Evolutionary conservation across 2,888 invertebrate species (phyloP).

Genomic region (Habrosyne pyritoides): DNA sequence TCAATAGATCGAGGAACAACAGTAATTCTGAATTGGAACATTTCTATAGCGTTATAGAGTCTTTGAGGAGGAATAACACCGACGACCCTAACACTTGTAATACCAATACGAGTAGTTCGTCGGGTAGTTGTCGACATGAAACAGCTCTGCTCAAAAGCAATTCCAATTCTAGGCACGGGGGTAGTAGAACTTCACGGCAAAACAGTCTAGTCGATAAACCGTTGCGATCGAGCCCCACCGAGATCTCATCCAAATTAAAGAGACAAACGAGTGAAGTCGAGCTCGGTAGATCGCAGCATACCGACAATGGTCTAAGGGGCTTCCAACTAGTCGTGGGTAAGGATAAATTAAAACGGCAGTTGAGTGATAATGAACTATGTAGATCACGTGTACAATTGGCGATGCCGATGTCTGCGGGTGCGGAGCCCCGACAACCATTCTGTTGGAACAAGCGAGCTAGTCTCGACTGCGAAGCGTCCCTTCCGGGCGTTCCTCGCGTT

Average conservation of each 20-base stretch:
- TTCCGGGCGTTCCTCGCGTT: constrained; percentile 30
- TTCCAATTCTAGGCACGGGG: constrained; percentile 33
- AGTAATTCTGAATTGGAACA: constrained; percentile 65
- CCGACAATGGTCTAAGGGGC: constrained; percentile 51
- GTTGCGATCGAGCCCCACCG: constrained; percentile 48
- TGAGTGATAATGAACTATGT: constrained; percentile 73
- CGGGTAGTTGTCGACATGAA: constrained; percentile 58
- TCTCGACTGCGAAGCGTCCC: constrained; percentile 58
- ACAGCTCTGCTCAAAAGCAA: constrained; percentile 34
- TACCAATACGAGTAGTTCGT: constrained; percentile 65
- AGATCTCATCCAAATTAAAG: constrained; percentile 44
- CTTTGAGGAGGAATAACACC: constrained; percentile 52
- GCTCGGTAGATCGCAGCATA: constrained; percentile 39
- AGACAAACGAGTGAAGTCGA: constrained; percentile 70
- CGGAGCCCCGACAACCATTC: constrained; percentile 67
- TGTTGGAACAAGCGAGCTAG: constrained; percentile 67
- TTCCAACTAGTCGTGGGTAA: constrained; percentile 73
- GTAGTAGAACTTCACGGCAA: constrained; percentile 53
- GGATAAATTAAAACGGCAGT: constrained; percentile 68
- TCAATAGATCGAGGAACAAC: constrained; percentile 55
- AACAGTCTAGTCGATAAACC: constrained; percentile 64
- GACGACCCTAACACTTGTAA: constrained; percentile 39
- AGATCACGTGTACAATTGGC: constrained; percentile 63
- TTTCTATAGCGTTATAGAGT: constrained; percentile 72
- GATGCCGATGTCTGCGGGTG: constrained; percentile 80